phyloP scores from a whole-genome alignment of 2,113 vertebrate species.

The Sinocyclocheilus anophthalmus region DNA sequence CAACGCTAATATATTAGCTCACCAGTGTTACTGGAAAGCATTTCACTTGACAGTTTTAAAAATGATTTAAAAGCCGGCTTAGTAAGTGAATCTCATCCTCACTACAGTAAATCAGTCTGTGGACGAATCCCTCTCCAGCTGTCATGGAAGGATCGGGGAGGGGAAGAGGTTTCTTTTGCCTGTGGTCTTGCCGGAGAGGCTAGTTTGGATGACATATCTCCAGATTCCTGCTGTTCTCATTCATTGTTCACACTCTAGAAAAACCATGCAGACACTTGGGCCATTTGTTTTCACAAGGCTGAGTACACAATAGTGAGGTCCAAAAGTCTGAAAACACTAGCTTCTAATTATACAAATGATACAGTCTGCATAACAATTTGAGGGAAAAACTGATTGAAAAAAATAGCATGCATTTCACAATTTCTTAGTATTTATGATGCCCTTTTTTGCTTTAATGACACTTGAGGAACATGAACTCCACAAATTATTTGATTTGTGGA shows the following conservation, averaged over 20 bases:
- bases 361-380: not conserved
- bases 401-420: not conserved
- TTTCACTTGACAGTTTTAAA: slow-evolving; percentile 62
- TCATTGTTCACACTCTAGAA: not conserved
- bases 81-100: slow-evolving; percentile 44
- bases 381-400: not conserved
- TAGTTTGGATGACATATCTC: slow-evolving; percentile 25
- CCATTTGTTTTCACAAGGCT: slow-evolving; percentile 47
- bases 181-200: not conserved
- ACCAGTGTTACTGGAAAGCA: slow-evolving; percentile 63
- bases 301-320: not conserved
- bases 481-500: not conserved
- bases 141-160: not conserved
- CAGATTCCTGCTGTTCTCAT: slow-evolving; percentile 16
- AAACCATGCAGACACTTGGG: not conserved
- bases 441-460: not conserved
- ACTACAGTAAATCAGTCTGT: slow-evolving; percentile 49
- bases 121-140: slow-evolving; percentile 39
- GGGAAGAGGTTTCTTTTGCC: slow-evolving; percentile 1
- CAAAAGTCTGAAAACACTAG: not conserved
- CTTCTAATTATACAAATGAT: not conserved
- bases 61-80: slow-evolving; percentile 64
- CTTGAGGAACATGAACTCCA: not conserved
- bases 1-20: slow-evolving; percentile 71
- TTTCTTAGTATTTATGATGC: not conserved